Percentiles rank a stretch among this genome's conserved stretches.
These are phyloP conservation scores for Temnothorax unifasciatus DNA, from an alignment of 2,888 invertebrate genomes.

Conservation along the genomic window DNA sequence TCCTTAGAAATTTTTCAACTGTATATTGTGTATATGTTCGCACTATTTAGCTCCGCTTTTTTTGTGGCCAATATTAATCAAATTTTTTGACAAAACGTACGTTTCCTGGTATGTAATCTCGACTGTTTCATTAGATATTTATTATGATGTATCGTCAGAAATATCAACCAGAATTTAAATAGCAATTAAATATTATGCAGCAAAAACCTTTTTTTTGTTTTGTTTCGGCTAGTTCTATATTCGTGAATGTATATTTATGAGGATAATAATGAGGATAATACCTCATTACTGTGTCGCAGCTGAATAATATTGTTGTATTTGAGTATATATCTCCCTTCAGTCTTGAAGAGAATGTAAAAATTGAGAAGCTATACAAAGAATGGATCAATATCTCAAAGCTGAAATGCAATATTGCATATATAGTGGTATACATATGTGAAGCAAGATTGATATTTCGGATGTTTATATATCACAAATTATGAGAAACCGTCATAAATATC, in stretches of 20 bases:
- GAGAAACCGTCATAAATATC: conserved; percentile 24
- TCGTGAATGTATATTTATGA: conserved; percentile 24
- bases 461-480: conserved; percentile 32
- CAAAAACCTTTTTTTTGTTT: conserved; percentile 3
- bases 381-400: conserved; percentile 17
- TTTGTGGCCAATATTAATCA: conserved; percentile 46
- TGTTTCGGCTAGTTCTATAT: conserved; percentile 24
- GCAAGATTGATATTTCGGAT: conserved; percentile 35
- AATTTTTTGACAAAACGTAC: conserved; percentile 33
- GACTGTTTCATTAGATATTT: conserved; percentile 21
- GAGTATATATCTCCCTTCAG: conserved; percentile 28
- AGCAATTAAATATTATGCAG: conserved; percentile 38
- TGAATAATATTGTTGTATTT: conserved; percentile 43
- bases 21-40: conserved; percentile 37
- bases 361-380: conserved; percentile 10
- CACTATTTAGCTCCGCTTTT: conserved; percentile 50
- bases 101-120: conserved; percentile 59
- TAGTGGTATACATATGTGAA: conserved; percentile 4
- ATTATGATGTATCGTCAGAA: background rate
- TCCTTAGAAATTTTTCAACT: conserved; percentile 4
- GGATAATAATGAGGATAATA: too few species aligned
- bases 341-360: conserved; percentile 33
- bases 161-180: conserved; percentile 17
- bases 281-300: background rate
- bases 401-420: conserved; percentile 7